These are phyloP conservation scores for Dryadula phaetusa DNA, from an alignment of 2,888 invertebrate genomes.

Conservation along the genomic window DNA sequence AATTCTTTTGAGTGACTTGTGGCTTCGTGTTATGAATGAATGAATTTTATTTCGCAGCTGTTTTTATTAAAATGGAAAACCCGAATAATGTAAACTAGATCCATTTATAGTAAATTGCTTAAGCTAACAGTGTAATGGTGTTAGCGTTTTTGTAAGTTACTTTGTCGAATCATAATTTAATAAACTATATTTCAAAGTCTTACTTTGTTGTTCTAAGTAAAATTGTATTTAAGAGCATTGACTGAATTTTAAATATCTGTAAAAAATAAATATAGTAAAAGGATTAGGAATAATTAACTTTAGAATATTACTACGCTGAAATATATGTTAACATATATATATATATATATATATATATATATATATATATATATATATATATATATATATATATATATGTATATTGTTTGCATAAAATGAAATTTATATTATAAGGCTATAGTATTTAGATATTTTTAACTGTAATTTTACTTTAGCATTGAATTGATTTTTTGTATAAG, in stretches of 20 bases:
- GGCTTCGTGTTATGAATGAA: slow-evolving; percentile 70
- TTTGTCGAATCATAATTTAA: background rate
- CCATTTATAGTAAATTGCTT: slow-evolving; percentile 43
- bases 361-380: too few relatives aligned
- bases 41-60: slow-evolving; percentile 54
- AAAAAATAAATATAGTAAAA: background rate
- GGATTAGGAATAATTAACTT: too few relatives aligned
- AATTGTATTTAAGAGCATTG: background rate
- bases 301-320: background rate
- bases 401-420: too few relatives aligned
- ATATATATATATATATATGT: too few relatives aligned
- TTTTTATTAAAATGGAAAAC: slow-evolving; percentile 44
- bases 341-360: too few relatives aligned
- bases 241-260: background rate
- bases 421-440: too few relatives aligned
- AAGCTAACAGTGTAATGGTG: slow-evolving; percentile 39
- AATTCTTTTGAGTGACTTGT: slow-evolving; percentile 70
- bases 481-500: too few relatives aligned
- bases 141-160: slow-evolving; percentile 27
- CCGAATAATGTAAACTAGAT: slow-evolving; percentile 45
- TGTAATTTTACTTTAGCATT: too few relatives aligned
- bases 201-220: background rate
- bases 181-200: background rate
- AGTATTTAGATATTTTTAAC: too few relatives aligned
- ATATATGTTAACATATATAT: too few relatives aligned